A percentile compares a stretch with the other conserved stretches of the same genome.
These are phyloP conservation scores for Barypeithes pellucidus DNA, from an alignment of 2,888 invertebrate genomes.

Conservation along the genomic window DNA sequence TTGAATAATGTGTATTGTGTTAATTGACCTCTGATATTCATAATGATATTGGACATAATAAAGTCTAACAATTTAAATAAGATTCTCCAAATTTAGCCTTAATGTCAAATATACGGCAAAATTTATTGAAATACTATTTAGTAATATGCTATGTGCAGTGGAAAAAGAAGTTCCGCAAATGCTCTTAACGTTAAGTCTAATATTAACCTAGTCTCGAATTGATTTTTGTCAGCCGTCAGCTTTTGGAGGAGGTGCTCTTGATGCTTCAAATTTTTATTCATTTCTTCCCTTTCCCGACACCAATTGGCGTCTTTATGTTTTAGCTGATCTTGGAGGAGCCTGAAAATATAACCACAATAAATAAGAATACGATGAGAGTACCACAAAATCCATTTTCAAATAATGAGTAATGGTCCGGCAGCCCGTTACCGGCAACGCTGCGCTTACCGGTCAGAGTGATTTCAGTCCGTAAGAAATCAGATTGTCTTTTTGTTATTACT, in stretches of 20 bases:
- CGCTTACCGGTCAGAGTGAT: too few species aligned
- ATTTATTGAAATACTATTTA: slow-evolving; percentile 24
- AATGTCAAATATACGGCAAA: slow-evolving; percentile 1
- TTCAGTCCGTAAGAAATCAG: too few species aligned
- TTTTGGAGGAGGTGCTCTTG: slow-evolving; percentile 65
- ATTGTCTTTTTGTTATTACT: too few species aligned
- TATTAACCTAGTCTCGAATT: slow-evolving; percentile 67
- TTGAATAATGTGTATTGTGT: too few species aligned
- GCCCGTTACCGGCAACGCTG: too few species aligned
- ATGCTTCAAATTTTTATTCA: slow-evolving; percentile 63
- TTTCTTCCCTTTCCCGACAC: slow-evolving; percentile 65
- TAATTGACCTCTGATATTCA: too few species aligned
- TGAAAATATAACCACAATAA: slow-evolving; percentile 52
- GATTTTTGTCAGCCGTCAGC: slow-evolving; percentile 63
- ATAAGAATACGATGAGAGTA: too few species aligned
- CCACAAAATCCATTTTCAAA: too few species aligned
- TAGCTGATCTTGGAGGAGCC: slow-evolving; percentile 63
- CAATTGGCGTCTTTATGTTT: slow-evolving; percentile 65
- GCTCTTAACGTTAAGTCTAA: slow-evolving; percentile 66
- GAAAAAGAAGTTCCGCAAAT: slow-evolving; percentile 66
- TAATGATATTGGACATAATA: too few species aligned
- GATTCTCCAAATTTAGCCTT: slow-evolving; percentile 7
- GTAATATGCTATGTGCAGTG: slow-evolving; percentile 52
- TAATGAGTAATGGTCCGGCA: too few species aligned
- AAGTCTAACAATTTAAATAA: neutral